phyloP scores from a whole-genome alignment of 1,140 invertebrate species.

The Helicoverpa armigera region DNA sequence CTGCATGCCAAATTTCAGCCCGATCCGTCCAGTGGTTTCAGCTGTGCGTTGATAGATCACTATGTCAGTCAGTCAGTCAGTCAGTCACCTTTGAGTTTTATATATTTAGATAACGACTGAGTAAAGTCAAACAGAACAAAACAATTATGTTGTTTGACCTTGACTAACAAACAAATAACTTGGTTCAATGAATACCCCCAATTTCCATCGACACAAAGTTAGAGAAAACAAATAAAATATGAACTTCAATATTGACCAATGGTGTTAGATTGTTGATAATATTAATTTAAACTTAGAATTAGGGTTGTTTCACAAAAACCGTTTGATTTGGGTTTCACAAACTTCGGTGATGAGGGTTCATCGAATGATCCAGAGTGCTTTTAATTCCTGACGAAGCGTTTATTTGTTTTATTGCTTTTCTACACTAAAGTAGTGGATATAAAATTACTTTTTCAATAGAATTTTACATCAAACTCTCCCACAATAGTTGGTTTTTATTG shows the following conservation, averaged over 20 bases:
- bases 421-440: conserved; percentile 11
- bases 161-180: conserved; percentile 18
- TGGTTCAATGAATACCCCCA: background rate
- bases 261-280: conserved; percentile 49
- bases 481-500: background rate
- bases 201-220: conserved; percentile 27
- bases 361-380: conserved; percentile 62
- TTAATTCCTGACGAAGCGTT: conserved; percentile 62
- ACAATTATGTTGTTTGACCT: conserved; percentile 29
- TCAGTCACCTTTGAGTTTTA: no score
- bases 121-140: background rate
- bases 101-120: background rate
- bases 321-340: conserved; percentile 61
- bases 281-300: conserved; percentile 50
- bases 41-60: no score
- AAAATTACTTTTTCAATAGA: background rate
- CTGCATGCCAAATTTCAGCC: no score
- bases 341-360: conserved; percentile 63
- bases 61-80: no score
- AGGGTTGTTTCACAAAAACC: conserved; percentile 61
- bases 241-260: conserved; percentile 45
- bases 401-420: conserved; percentile 60
- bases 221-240: conserved; percentile 44
- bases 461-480: no score
- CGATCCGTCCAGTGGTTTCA: no score